phyloP scores from a whole-genome alignment of 2,888 invertebrate species.

The Calameuta pallipes region DNA sequence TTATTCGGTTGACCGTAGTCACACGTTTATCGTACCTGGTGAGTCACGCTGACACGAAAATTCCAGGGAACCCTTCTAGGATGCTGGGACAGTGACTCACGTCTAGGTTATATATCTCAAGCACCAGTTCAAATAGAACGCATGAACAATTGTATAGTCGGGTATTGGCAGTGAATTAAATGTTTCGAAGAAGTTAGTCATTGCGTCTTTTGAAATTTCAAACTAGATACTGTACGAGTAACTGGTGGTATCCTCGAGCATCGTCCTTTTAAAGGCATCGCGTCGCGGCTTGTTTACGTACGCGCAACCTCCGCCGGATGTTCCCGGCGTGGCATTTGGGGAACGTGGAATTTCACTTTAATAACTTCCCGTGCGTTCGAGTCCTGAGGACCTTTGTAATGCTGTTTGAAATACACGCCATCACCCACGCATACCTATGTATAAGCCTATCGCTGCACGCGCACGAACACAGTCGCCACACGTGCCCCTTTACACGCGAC shows the following conservation, averaged over 20 bases:
- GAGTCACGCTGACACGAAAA: not conserved
- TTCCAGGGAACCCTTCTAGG: not conserved
- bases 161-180: not conserved
- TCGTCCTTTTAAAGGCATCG: not conserved
- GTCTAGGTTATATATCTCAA: not conserved
- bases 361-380: conserved; percentile 40
- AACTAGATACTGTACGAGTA: not conserved
- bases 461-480: not conserved
- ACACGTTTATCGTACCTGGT: not conserved
- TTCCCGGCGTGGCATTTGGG: conserved; percentile 27
- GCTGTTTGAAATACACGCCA: not conserved
- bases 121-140: not conserved
- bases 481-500: not conserved
- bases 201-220: not conserved
- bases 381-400: not conserved
- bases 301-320: not conserved
- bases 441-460: not conserved
- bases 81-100: not conserved
- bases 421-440: not conserved
- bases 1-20: not conserved
- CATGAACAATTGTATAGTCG: not conserved
- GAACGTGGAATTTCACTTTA: conserved; percentile 41
- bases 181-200: not conserved
- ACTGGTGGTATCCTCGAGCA: not conserved
- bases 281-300: not conserved